Base-by-base conservation (phyloP, 1,140 invertebrate species). In the Drosophila teissieri region DNA sequence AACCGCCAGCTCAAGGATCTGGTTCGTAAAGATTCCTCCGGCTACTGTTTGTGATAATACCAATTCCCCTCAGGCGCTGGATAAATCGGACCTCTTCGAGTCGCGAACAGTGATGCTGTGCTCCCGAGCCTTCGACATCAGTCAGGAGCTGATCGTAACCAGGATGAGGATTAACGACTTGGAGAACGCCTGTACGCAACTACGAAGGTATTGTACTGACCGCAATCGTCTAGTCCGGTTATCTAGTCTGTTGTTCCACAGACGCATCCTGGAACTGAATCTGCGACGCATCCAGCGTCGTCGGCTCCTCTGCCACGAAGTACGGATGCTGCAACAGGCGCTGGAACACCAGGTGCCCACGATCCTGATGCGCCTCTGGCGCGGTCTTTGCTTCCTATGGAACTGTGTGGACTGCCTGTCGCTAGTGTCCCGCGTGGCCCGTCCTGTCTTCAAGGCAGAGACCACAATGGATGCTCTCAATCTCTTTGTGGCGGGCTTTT, bases 91-190 rank as follows among this genome's bases (percentile, higher is more conserved):
- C 0, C 8, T 52, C 10, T 52, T 36, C 11, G 31, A 52, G 31
- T 34, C 49, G 10, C 27, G 49, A 31, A 5, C 11, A 7, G 31
- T 36, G 2, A 52, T 52, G 49, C 31, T 52, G 27, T 52, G 31
- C 31, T 34, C n/a, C 15, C 31, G 49, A 31, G 49, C 15, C 31
- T 36, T 52, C 6, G 49, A 52, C 31, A n/a, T 52, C 11, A 52
- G 49, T 14, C 49, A 36, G 31, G 31, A 52, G 15, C 31, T 52
- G 31, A 19, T 34, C 15, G 15, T 17, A 15, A 52, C 49, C 15
- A 36, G 49, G 11, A 52, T 52, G 49, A 31, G 49, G 15, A 36
- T 52, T 2, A 52, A 52, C 15, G 49, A 52, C 15, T 17, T 52
- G 5, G 49, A 52, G 31, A 36, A 52, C 27, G 49, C 31, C 31